Conservation (phyloP, 2,113 vertebrate genomes). For the Labeo catla region DNA sequence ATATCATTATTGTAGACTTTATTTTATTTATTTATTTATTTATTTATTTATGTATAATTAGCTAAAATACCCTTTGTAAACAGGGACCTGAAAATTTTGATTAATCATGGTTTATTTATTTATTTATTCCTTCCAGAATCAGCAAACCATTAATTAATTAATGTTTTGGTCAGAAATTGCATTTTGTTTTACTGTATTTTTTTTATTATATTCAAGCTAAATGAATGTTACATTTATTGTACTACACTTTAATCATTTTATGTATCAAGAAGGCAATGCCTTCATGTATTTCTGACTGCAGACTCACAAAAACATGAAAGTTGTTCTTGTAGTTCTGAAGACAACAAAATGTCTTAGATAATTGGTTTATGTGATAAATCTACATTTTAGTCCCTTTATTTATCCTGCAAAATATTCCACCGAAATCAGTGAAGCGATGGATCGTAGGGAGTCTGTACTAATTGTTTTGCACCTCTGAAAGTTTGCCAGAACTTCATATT, state of each 20-base stretch:
- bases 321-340: no score
- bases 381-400: background rate
- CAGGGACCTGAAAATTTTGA: no score
- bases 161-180: background rate
- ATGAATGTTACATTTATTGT: background rate
- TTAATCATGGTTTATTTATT: no score
- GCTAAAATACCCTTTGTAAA: no score
- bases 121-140: no score
- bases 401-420: background rate
- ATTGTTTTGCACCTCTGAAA: slow-evolving; percentile 21
- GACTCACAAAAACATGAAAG: no score
- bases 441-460: background rate
- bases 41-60: no score
- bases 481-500: slow-evolving; percentile 25
- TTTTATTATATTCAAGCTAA: background rate
- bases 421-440: background rate
- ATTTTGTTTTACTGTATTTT: background rate
- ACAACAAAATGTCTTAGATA: no score
- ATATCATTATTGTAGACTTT: no score
- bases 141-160: no score
- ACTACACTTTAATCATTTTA: background rate
- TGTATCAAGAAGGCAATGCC: background rate
- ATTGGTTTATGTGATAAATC: background rate
- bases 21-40: no score
- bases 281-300: no score